Evolutionary conservation across 2,113 vertebrate genomes (phyloP).

Genomic region (Tachysurus fulvidraco): DNA sequence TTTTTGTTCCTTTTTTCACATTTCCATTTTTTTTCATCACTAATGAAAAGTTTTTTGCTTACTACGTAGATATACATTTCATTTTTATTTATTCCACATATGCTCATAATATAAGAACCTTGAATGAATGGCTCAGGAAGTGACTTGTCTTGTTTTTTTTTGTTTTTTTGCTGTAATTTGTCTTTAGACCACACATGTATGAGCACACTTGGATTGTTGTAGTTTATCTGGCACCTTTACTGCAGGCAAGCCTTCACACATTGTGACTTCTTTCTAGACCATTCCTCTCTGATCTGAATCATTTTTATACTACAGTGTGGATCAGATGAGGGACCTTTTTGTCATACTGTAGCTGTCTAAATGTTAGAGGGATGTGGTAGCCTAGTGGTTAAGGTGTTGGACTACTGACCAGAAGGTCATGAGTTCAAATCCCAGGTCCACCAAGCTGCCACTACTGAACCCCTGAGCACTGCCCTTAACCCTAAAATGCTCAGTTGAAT

Average conservation of each 20-base stretch:
- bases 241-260: not conserved
- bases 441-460: too few relatives aligned
- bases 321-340: constrained; percentile 1
- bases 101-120: not conserved
- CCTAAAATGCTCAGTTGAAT: too few relatives aligned
- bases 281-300: not conserved
- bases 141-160: not conserved
- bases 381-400: too few relatives aligned
- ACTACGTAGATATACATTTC: too few relatives aligned
- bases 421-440: too few relatives aligned
- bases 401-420: too few relatives aligned
- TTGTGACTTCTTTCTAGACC: not conserved
- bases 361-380: not conserved
- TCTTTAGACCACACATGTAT: not conserved
- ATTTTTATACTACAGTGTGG: not conserved
- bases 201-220: not conserved
- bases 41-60: too few relatives aligned
- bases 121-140: not conserved
- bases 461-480: too few relatives aligned
- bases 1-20: not conserved
- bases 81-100: not conserved
- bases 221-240: not conserved
- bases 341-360: not conserved
- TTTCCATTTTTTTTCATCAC: not conserved
- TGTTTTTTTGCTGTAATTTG: not conserved